Evolutionary conservation across 2,113 vertebrate species (phyloP).

Genomic region (Dryoscopus gambensis): DNA sequence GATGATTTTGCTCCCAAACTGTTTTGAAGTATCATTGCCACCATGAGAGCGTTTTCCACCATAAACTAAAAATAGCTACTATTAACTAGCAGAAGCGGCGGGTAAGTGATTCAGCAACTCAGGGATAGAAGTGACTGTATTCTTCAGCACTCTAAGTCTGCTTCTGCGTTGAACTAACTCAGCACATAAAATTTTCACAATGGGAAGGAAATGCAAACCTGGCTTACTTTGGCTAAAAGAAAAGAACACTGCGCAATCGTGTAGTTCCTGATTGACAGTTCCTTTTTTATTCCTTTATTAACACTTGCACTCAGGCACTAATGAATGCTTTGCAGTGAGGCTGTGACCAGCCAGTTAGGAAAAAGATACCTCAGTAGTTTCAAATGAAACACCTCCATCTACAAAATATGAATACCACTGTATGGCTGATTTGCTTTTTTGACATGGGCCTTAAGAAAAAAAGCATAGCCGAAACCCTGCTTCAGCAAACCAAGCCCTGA

Average conservation of each 20-base stretch:
- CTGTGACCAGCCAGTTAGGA: neutral
- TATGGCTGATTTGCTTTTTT: neutral
- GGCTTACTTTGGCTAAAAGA: neutral
- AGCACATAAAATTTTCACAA: neutral
- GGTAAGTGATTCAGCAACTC: conserved; percentile 26
- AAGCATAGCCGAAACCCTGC: fast-evolving
- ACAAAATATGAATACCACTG: neutral
- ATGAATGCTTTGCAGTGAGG: neutral
- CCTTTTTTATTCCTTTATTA: conserved; percentile 3
- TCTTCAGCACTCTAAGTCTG: neutral
- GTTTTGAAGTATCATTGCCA: conserved; percentile 20
- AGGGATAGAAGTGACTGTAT: neutral
- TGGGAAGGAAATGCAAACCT: neutral
- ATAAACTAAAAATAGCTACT: conserved; percentile 67
- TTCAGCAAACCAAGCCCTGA: neutral
- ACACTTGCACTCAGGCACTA: neutral
- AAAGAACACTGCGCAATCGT: neutral
- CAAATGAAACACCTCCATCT: neutral
- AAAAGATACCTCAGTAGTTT: neutral
- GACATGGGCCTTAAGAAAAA: neutral
- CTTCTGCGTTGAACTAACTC: conserved; percentile 21
- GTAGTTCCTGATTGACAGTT: neutral
- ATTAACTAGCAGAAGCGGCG: neutral
- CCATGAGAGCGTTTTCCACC: conserved; percentile 21
- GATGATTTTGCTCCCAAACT: conserved; percentile 1